These are phyloP conservation scores for Hozukius guyotensis DNA, from an alignment of 2,797 vertebrate genomes.

Conservation along the genomic window DNA sequence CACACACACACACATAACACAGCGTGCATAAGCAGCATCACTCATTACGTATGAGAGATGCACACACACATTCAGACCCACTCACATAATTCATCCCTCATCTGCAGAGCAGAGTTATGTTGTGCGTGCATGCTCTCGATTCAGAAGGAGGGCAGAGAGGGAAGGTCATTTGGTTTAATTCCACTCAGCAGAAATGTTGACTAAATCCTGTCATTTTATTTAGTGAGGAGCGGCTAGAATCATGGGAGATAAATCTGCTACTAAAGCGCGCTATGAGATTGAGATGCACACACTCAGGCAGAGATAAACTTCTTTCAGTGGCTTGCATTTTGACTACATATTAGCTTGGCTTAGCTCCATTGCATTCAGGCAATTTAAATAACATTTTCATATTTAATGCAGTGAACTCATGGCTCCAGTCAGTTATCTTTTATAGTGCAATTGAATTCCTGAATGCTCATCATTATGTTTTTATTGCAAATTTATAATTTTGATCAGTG, in stretches of 20 bases:
- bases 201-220: slow-evolving; percentile 57
- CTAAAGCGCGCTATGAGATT: slow-evolving; percentile 22
- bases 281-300: not conserved
- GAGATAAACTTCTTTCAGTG: not conserved
- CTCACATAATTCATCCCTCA: slow-evolving; percentile 1
- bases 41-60: slow-evolving; percentile 9
- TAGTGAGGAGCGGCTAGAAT: slow-evolving; percentile 23
- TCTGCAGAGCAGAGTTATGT: slow-evolving; percentile 16
- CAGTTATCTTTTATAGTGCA: not conserved
- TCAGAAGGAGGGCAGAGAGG: slow-evolving; percentile 6
- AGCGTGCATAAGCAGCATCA: not conserved
- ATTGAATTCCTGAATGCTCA: not conserved
- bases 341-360: not conserved
- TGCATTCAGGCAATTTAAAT: not conserved
- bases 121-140: not conserved
- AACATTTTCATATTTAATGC: not conserved
- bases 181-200: slow-evolving; percentile 30
- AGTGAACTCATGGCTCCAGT: not conserved
- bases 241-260: slow-evolving; percentile 38
- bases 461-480: not conserved
- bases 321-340: slow-evolving; percentile 1
- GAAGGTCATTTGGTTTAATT: slow-evolving; percentile 42
- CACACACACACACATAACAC: not conserved
- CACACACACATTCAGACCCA: not conserved
- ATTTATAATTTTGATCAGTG: not conserved